These are phyloP conservation scores for Enteromius afrohamiltoni DNA, from an alignment of 2,797 vertebrate genomes.

Conservation along the genomic window DNA sequence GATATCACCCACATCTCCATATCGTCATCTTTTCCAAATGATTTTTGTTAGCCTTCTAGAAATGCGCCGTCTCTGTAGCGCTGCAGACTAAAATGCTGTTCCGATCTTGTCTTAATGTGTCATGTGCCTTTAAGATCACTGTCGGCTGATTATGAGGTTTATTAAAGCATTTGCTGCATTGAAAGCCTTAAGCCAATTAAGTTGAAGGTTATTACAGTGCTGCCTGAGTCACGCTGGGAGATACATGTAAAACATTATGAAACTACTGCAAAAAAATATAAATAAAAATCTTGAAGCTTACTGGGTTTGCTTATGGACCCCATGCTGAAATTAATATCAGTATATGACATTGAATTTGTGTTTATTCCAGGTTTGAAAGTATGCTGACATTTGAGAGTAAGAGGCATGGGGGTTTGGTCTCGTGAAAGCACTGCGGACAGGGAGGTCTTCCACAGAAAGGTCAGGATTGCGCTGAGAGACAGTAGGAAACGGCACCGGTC, in stretches of 20 bases:
- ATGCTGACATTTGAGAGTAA: conserved; percentile 41
- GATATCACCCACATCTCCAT: neutral
- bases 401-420: neutral
- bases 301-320: neutral
- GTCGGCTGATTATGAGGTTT: neutral
- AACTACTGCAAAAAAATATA: neutral
- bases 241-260: neutral
- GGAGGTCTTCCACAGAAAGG: conserved; percentile 30
- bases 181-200: conserved; percentile 13
- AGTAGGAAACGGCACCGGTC: neutral
- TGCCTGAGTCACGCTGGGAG: neutral
- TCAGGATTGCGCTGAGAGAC: conserved; percentile 6
- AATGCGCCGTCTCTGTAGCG: neutral
- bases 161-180: neutral
- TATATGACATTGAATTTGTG: neutral
- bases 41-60: neutral
- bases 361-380: conserved; percentile 7
- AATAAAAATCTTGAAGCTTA: neutral
- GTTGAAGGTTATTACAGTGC: neutral
- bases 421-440: neutral
- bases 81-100: neutral
- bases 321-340: conserved; percentile 5
- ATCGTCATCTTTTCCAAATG: neutral
- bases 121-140: neutral
- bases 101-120: neutral